Base-by-base conservation (phyloP, 2,113 vertebrate genomes). In the Ciconia maguari region DNA sequence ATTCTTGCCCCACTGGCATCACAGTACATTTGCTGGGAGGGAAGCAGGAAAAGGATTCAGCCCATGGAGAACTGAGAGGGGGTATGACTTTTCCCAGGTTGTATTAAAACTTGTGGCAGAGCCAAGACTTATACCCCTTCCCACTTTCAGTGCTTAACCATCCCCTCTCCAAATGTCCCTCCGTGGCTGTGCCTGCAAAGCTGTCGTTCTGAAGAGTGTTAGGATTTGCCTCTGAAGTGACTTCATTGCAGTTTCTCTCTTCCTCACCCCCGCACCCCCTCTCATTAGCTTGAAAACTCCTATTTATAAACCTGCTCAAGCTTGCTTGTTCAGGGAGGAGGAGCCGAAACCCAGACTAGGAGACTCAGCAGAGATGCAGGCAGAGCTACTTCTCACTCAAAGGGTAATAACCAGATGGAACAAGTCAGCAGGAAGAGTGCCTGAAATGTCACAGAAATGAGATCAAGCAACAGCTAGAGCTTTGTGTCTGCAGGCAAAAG, bases 321-420 rank as follows among this genome's bases (percentile, higher is more conserved):
- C 89, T 76, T 90, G 90, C 90, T 94, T 90, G 83, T 78, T 96
- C 83, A 25, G 90, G 48, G 68, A 94, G 95, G 95, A 96, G 92
- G 94, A 91, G 88, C 95, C 5, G 4, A 96, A 93, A 66, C 72
- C 55, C 83, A 93, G 94, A 27, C 65, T 29, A 83, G 71, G 84
- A 95, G 83, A 81, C 76, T 96, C 92, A 89, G 94, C 92, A 89
- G 95, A 94, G 92, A 96, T 87, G 80, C 92, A 95, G 60, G 92
- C 90, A 97, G 92, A 92, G 80, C 88, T 96, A 30, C 95, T 93
- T 94, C 94, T 96, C 90, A 81, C 95, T 93, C 83, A 93, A 96
- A 96, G 95, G 95, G 95, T 96, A 97, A 96, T 96, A 97, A 96
- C 88, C 96, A 97, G 95, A 96, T 96, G 96, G 96, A 96, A 94